Percentiles rank a stretch among this genome's conserved stretches.
These are phyloP conservation scores for Pterois miles DNA, from an alignment of 2,797 vertebrate species.

Conservation along the genomic window DNA sequence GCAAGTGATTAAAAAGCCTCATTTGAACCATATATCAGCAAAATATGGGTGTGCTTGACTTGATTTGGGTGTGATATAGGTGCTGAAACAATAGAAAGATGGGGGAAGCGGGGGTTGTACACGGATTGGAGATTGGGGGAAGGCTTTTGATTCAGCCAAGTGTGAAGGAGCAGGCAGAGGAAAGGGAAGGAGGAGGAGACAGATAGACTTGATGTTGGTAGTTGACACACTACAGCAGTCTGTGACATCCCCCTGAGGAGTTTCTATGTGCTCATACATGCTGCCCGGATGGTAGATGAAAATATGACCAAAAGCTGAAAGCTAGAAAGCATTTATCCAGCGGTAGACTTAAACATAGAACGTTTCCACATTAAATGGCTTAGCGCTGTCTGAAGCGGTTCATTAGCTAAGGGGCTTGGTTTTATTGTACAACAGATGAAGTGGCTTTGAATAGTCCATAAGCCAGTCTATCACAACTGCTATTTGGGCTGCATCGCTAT, in stretches of 20 bases:
- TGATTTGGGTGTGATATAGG: background rate
- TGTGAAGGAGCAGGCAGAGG: conserved; percentile 28
- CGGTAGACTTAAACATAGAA: background rate
- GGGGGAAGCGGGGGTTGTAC: background rate
- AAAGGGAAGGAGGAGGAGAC: conserved; percentile 1
- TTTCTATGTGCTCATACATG: background rate
- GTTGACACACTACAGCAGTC: background rate
- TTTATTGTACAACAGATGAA: background rate
- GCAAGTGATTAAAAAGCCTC: background rate
- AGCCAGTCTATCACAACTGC: background rate
- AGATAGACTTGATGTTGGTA: background rate
- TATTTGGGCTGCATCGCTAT: background rate
- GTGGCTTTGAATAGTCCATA: background rate
- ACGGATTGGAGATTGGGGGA: background rate
- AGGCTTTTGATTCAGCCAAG: conserved; percentile 10
- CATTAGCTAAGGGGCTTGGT: background rate
- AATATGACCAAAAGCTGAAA: background rate
- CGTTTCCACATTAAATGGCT: accelerated
- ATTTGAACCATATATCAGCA: background rate
- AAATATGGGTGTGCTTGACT: background rate
- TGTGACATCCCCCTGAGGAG: background rate
- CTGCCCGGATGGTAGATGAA: background rate
- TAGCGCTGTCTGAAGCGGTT: background rate
- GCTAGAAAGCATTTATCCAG: background rate
- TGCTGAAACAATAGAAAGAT: background rate